Evolutionary conservation across 2,888 invertebrate genomes (phyloP).

Genomic region (Lamellibrachia satsuma): DNA sequence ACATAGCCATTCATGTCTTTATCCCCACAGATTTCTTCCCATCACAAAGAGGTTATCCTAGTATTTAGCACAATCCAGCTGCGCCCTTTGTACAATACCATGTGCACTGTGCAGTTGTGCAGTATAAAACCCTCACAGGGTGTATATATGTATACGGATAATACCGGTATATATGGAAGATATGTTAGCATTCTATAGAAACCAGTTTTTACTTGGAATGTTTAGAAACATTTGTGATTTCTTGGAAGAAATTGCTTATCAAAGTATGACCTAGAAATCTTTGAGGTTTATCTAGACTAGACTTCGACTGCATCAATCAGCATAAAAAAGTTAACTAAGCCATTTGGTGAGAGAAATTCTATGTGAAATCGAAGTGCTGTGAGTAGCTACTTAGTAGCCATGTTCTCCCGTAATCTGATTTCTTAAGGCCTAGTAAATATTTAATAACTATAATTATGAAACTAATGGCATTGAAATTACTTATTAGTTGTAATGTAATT

Average conservation of each 20-base stretch:
- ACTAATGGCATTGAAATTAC: background rate
- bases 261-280: background rate
- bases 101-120: background rate
- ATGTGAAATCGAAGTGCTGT: background rate
- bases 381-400: background rate
- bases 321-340: background rate
- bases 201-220: background rate
- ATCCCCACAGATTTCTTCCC: background rate
- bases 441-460: background rate
- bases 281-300: background rate
- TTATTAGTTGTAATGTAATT: background rate
- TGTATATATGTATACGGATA: background rate
- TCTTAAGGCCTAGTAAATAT: background rate
- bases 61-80: background rate
- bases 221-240: background rate
- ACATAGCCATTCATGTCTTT: background rate
- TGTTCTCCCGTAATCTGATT: background rate
- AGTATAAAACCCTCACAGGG: background rate
- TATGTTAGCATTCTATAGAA: background rate
- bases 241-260: constrained; percentile 3
- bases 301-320: too few relatives aligned
- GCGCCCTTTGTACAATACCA: background rate
- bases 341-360: background rate
- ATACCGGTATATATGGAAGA: background rate
- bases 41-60: background rate